Evolutionary conservation across 2,888 invertebrate genomes (phyloP).

Genomic region (Lucinisca nassula): DNA sequence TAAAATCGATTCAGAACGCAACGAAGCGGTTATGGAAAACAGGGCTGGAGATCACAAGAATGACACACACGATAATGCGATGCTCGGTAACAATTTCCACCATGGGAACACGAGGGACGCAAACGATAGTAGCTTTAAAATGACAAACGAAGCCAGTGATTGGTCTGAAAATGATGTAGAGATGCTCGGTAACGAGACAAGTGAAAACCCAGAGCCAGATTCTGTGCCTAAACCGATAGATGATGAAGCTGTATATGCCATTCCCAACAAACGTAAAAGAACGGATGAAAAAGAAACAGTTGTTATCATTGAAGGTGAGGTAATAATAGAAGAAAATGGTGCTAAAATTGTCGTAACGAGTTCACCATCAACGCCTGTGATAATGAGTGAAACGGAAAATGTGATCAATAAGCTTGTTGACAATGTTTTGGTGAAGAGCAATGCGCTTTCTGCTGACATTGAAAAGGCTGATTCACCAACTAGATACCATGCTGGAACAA

Average conservation of each 20-base stretch:
- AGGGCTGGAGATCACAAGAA: no score
- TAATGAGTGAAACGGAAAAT: neutral
- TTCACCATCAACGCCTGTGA: neutral
- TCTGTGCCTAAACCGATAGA: no score
- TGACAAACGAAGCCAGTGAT: no score
- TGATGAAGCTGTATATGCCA: neutral
- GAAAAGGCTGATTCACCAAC: neutral
- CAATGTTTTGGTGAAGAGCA: neutral
- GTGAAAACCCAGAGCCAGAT: neutral
- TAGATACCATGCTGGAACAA: neutral
- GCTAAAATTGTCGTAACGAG: constrained; percentile 10
- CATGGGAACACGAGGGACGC: no score
- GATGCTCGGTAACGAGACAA: no score
- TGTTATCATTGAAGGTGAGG: neutral
- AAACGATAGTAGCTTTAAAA: no score
- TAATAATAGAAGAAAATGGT: neutral
- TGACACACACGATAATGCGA: no score
- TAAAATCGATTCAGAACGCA: no score
- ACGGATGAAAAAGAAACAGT: neutral
- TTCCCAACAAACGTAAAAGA: neutral
- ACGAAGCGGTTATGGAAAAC: no score
- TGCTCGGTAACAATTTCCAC: no score
- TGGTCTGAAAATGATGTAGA: no score
- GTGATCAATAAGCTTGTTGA: neutral
- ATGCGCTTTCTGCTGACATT: neutral